These are phyloP conservation scores for Platycheirus albimanus DNA, from an alignment of 2,888 invertebrate genomes.

Conservation along the genomic window DNA sequence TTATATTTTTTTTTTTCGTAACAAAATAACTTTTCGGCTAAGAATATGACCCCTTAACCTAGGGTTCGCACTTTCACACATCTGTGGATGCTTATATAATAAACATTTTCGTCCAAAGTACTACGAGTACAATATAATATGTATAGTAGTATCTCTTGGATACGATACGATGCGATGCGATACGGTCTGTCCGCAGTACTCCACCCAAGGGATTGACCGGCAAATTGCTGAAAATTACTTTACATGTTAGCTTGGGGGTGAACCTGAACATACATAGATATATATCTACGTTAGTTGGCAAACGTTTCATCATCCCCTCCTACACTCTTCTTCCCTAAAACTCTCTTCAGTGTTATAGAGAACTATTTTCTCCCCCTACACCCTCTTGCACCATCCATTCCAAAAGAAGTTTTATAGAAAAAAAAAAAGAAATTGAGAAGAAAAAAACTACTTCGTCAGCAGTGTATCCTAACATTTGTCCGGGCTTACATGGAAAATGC, in stretches of 20 bases:
- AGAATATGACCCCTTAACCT: constrained; percentile 72
- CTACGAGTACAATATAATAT: neutral
- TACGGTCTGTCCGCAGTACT: constrained; percentile 46
- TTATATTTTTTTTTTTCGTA: constrained; percentile 26
- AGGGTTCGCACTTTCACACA: constrained; percentile 60
- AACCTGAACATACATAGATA: neutral
- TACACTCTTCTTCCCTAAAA: too few relatives aligned
- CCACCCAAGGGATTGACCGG: constrained; percentile 73
- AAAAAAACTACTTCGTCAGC: constrained; percentile 72
- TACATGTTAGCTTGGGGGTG: constrained; percentile 60
- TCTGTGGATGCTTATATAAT: constrained; percentile 16
- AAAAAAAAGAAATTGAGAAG: constrained; percentile 21
- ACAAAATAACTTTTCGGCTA: constrained; percentile 67
- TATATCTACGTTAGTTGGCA: neutral
- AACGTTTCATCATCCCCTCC: neutral
- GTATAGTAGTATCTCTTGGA: constrained; percentile 7
- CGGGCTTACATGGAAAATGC: constrained; percentile 66
- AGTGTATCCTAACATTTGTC: constrained; percentile 69
- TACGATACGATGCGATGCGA: too few relatives aligned
- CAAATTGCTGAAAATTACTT: constrained; percentile 74
- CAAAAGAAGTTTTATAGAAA: constrained; percentile 9
- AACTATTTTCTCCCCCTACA: neutral
- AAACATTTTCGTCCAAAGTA: constrained; percentile 7
- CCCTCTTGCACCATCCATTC: neutral
- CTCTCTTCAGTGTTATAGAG: neutral